A percentile compares a stretch with the other conserved stretches of the same genome.
Evolutionary conservation across 2,888 invertebrate genomes (phyloP).

Genomic region (Aphidius colemani): DNA sequence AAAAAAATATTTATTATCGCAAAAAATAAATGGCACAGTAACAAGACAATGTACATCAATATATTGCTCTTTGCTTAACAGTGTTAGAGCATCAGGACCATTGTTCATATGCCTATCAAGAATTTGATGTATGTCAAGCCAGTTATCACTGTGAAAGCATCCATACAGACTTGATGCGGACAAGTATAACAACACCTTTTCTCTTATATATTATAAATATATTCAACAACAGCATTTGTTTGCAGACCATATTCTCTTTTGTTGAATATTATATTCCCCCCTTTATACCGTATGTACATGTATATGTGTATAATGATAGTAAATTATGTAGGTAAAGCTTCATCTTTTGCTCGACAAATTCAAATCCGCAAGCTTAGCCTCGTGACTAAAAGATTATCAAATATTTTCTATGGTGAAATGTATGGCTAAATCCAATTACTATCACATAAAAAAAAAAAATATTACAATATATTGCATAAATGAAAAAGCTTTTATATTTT

Average conservation of each 20-base stretch:
- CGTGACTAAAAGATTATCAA: conserved; percentile 37
- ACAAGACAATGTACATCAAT: too few species aligned
- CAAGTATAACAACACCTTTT: conserved; percentile 1
- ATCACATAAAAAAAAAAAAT: too few species aligned
- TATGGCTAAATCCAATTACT: too few species aligned
- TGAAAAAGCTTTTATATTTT: too few species aligned
- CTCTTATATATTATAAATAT: conserved; percentile 7
- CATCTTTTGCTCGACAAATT: conserved; percentile 42
- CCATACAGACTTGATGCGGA: background rate
- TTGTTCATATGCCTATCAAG: conserved; percentile 14
- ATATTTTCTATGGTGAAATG: conserved; percentile 26
- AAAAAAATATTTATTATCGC: too few species aligned
- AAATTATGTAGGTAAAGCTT: conserved; percentile 43
- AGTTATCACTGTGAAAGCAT: background rate
- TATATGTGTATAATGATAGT: conserved; percentile 32
- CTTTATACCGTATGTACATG: too few species aligned
- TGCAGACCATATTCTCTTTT: conserved; percentile 13
- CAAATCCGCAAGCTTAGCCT: conserved; percentile 40
- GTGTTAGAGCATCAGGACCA: background rate
- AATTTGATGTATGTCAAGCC: conserved; percentile 26
- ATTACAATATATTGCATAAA: too few species aligned
- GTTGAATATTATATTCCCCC: conserved; percentile 15
- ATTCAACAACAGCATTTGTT: conserved; percentile 19
- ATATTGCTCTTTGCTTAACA: background rate
- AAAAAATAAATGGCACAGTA: too few species aligned